A percentile compares a stretch with the other conserved stretches of the same genome.
These are phyloP conservation scores for Plumapathes pennacea DNA, from an alignment of 92 coral and sea anemone species.

Conservation along the genomic window DNA sequence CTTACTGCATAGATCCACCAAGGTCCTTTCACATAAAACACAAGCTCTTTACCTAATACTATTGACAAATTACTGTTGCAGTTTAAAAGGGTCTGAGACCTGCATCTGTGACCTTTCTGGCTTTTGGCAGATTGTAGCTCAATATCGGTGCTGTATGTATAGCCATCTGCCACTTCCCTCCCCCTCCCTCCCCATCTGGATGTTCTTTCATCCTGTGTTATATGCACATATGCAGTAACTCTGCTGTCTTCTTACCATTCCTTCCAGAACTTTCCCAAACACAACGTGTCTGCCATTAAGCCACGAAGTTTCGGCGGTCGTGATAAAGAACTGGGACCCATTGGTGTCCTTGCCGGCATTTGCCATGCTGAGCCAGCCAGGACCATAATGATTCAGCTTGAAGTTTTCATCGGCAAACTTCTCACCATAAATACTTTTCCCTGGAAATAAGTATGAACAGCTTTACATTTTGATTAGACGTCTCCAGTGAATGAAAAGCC, in stretches of 20 bases:
- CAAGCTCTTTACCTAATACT: no score
- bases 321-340: constrained; percentile 93
- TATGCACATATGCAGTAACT: not conserved
- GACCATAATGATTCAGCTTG: constrained; percentile 68
- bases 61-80: no score
- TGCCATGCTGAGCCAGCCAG: constrained; percentile 95
- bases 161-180: no score
- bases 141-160: no score
- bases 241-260: constrained; percentile 66
- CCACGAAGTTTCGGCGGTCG: constrained; percentile 89
- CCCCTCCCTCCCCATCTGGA: no score
- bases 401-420: constrained; percentile 82
- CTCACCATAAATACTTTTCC: constrained; percentile 90
- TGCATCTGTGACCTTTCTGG: no score
- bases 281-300: constrained; percentile 95
- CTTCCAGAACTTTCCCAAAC: constrained; percentile 84
- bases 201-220: no score
- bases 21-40: no score
- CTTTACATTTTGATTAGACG: not conserved
- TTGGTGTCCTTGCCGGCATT: constrained; percentile 96
- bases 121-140: no score
- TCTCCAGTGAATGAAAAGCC: no score
- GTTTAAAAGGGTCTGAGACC: no score
- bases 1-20: no score
- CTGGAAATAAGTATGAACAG: constrained; percentile 7